These are phyloP conservation scores for Omphaloscelis lunosa DNA, from an alignment of 2,888 invertebrate genomes.

Conservation along the genomic window DNA sequence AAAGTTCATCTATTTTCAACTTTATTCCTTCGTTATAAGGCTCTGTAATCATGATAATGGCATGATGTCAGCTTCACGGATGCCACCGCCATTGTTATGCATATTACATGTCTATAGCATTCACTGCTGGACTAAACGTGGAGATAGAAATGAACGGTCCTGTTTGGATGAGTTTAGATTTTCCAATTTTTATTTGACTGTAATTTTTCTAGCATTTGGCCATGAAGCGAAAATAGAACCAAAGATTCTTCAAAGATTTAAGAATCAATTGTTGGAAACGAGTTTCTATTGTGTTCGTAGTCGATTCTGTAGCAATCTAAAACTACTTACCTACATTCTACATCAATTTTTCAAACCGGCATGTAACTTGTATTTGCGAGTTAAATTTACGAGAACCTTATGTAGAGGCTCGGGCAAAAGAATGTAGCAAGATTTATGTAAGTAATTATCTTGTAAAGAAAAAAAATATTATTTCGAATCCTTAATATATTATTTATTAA, in stretches of 20 bases:
- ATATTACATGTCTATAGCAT: slow-evolving; percentile 68
- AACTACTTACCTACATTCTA: slow-evolving; percentile 49
- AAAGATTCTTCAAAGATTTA: slow-evolving; percentile 46
- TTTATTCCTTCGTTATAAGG: slow-evolving; percentile 49
- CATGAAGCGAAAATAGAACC: slow-evolving; percentile 44
- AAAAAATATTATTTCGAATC: too few species aligned
- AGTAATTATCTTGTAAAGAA: not conserved
- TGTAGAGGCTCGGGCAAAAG: not conserved
- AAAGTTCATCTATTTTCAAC: slow-evolving; percentile 51
- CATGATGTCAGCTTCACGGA: slow-evolving; percentile 62
- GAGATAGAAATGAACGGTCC: slow-evolving; percentile 43
- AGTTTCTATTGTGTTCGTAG: slow-evolving; percentile 60
- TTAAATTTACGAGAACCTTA: slow-evolving; percentile 19
- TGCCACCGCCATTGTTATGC: slow-evolving; percentile 67
- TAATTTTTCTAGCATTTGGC: slow-evolving; percentile 29
- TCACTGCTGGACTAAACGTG: slow-evolving; percentile 50
- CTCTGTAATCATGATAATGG: slow-evolving; percentile 60
- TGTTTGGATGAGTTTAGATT: slow-evolving; percentile 50
- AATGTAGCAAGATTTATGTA: slow-evolving; percentile 11
- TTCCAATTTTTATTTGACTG: slow-evolving; percentile 15
- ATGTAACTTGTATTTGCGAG: slow-evolving; percentile 45
- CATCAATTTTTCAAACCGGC: slow-evolving; percentile 46
- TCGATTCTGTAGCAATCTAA: slow-evolving; percentile 53
- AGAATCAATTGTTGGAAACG: slow-evolving; percentile 57
- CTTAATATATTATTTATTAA: too few species aligned